These are phyloP conservation scores for Galaxea fascicularis DNA, from an alignment of 92 coral and sea anemone genomes.

Conservation along the genomic window DNA sequence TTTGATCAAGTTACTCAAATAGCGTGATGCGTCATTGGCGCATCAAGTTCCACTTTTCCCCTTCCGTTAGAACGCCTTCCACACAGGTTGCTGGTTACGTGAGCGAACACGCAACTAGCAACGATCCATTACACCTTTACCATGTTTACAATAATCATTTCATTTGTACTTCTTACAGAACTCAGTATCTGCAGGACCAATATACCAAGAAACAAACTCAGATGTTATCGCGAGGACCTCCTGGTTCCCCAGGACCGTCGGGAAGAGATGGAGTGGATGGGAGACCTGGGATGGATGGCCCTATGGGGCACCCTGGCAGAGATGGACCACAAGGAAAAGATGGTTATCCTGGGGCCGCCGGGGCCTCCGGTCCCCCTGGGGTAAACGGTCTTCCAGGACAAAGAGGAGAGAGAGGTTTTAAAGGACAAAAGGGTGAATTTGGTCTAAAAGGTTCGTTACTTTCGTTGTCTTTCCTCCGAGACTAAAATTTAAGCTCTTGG, in stretches of 20 bases:
- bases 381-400: constrained; percentile 75
- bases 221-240: constrained; percentile 58
- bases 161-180: constrained; percentile 1
- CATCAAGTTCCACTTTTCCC: too few species aligned
- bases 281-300: constrained; percentile 77
- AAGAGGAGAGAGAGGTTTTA: constrained; percentile 65
- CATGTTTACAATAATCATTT: too few species aligned
- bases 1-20: too few species aligned
- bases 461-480: too few species aligned
- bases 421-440: constrained; percentile 57
- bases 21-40: too few species aligned
- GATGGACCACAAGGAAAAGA: constrained; percentile 77
- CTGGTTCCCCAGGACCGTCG: constrained; percentile 65
- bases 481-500: too few species aligned
- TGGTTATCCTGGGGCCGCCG: constrained; percentile 67
- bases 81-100: too few species aligned
- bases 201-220: constrained; percentile 30
- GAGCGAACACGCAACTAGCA: too few species aligned
- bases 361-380: constrained; percentile 75
- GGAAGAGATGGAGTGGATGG: constrained; percentile 78
- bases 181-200: constrained; percentile 62
- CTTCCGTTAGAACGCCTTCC: too few species aligned
- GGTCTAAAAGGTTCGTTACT: constrained; percentile 62
- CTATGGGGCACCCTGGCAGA: constrained; percentile 78
- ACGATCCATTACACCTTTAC: too few species aligned